These are phyloP conservation scores for Bombus cullumanus DNA, from an alignment of 1,140 invertebrate genomes.

Conservation along the genomic window DNA sequence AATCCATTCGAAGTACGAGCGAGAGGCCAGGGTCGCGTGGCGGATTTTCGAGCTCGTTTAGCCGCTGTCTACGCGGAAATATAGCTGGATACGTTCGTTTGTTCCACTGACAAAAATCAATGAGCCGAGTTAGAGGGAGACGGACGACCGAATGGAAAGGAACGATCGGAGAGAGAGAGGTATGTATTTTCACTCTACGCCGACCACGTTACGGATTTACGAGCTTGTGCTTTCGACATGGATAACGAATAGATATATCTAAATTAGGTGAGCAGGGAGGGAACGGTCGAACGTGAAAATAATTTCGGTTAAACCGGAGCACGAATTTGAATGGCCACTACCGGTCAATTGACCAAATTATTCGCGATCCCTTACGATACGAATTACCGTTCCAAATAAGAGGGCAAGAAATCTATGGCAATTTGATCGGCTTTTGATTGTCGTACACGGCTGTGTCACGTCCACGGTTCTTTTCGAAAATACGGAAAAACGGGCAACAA, in stretches of 20 bases:
- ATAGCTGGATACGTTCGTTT: constrained; percentile 46
- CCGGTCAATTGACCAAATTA: constrained; percentile 4
- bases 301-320: constrained; percentile 27
- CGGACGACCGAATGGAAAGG: background rate
- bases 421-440: background rate
- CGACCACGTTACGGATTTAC: constrained; percentile 36
- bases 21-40: background rate
- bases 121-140: constrained; percentile 19
- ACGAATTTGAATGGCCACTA: constrained; percentile 11
- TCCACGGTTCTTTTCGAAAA: no score
- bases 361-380: background rate
- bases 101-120: constrained; percentile 49
- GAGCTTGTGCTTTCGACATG: constrained; percentile 39
- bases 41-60: constrained; percentile 43
- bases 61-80: constrained; percentile 34
- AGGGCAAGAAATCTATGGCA: background rate
- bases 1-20: background rate
- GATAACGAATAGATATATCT: constrained; percentile 46
- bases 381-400: background rate
- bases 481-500: no score
- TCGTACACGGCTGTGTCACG: no score
- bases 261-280: constrained; percentile 23
- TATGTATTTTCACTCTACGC: constrained; percentile 10
- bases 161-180: background rate
- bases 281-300: constrained; percentile 6